A percentile compares a stretch with the other conserved stretches of the same genome.
These are phyloP conservation scores for Apis mellifera DNA, from an alignment of 1,140 invertebrate genomes.

Conservation along the genomic window Amel_HAv3.1 CM009936.2:10281501-10282000, in stretches of 20 bases:
- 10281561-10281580: background rate
- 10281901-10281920: background rate
- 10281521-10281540: background rate
- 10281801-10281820: no score
- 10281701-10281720: no score
- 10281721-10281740: no score
- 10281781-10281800: no score
- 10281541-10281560: background rate
- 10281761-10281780: no score
- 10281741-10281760: no score
- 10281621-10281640: background rate
- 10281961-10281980: background rate
- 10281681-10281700: no score
- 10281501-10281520: no score
- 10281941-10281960: background rate
- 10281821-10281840: no score
- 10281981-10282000: background rate
- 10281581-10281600: background rate
- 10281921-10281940: background rate
- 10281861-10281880: background rate
- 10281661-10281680: background rate
- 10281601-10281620: background rate
- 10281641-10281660: background rate
- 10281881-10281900: background rate
- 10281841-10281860: no score